Conservation (phyloP, 2,113 vertebrate genomes). For the Vulpes lagopus region DNA sequence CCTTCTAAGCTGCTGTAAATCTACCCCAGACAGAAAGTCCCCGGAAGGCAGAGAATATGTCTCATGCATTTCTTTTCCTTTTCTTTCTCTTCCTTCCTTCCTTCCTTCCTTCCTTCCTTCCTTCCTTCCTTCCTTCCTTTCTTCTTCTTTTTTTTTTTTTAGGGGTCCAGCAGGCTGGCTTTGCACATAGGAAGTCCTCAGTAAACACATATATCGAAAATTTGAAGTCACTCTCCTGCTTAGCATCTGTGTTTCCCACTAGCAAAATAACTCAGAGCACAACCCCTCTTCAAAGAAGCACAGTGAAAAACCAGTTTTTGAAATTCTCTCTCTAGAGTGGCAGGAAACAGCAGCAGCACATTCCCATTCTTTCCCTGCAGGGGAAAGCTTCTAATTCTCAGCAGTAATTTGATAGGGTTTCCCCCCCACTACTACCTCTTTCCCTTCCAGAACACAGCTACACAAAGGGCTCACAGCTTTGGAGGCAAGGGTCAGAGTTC, state of each 20-base stretch:
- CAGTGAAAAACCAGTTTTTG: not conserved
- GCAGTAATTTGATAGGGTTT: not conserved
- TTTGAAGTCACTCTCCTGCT: not conserved
- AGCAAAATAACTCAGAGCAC: not conserved
- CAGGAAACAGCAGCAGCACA: not conserved
- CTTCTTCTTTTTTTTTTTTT: accelerated
- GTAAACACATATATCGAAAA: not conserved
- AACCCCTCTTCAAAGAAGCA: not conserved
- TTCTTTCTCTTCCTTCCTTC: no score
- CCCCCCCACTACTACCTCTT: not conserved
- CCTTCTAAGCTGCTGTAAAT: not conserved
- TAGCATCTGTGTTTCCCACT: not conserved
- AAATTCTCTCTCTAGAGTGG: not conserved
- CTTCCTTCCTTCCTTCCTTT: no score
- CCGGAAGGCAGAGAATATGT: not conserved
- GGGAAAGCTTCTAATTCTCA: not conserved
- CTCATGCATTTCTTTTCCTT: accelerated
- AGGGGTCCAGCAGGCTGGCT: not conserved
- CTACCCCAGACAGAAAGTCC: not conserved
- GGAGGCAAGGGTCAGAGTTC: not conserved
- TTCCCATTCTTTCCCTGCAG: not conserved
- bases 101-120: no score
- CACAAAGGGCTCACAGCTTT: not conserved
- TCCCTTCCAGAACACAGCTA: not conserved
- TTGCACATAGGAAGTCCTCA: not conserved